These are phyloP conservation scores for Elachura formosa DNA, from an alignment of 2,113 vertebrate species.

Conservation along the genomic window DNA sequence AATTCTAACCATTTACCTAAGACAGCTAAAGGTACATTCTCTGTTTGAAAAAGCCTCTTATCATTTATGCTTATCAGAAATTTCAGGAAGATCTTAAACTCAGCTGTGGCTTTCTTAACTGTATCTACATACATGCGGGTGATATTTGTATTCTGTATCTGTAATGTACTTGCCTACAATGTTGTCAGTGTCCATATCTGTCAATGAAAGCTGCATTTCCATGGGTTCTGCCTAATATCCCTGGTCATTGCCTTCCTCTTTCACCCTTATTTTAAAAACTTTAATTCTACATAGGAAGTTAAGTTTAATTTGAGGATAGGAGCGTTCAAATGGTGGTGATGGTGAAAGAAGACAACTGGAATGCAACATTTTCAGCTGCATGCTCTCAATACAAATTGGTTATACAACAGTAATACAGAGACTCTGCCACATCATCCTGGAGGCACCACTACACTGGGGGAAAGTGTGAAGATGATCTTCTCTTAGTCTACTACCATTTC, in stretches of 20 bases:
- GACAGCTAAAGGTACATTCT: neutral
- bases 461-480: neutral
- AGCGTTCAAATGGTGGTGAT: neutral
- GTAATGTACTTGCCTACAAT: accelerated
- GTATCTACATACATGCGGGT: neutral
- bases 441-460: neutral
- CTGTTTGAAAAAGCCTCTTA: neutral
- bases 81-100: neutral
- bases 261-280: neutral
- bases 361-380: neutral
- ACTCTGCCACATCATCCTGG: neutral
- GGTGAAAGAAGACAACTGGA: neutral
- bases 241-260: neutral
- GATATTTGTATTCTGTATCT: neutral
- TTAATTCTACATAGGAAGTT: neutral
- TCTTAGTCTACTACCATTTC: neutral
- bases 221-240: neutral
- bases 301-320: neutral
- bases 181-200: neutral
- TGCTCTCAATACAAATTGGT: neutral
- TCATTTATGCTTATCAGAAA: neutral
- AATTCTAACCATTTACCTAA: neutral
- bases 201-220: neutral
- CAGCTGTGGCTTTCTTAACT: neutral
- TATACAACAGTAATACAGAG: neutral